Percentiles rank a stretch among this genome's conserved stretches.
These are phyloP conservation scores for Lasioglossum vierecki DNA, from an alignment of 2,888 invertebrate genomes.

Conservation along the genomic window DNA sequence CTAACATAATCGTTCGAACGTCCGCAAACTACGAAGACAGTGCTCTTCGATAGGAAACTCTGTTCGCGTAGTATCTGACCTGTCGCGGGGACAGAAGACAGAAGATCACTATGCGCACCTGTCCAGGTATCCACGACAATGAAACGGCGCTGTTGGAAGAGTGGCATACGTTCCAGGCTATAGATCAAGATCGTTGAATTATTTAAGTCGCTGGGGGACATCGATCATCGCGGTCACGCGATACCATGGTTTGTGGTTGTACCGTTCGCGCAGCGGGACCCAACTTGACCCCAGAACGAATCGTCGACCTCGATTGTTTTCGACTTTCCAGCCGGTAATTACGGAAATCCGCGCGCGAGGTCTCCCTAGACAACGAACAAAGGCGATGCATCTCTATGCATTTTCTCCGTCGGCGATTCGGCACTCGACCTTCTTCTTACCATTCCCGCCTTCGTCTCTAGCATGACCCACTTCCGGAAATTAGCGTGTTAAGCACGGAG, in stretches of 20 bases:
- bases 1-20: not conserved
- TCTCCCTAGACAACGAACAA: not conserved
- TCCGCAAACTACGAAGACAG: not conserved
- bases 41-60: not conserved
- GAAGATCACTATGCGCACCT: slow-evolving; percentile 12
- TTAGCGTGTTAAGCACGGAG: slow-evolving; percentile 52
- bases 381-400: slow-evolving; percentile 21
- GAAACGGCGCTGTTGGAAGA: slow-evolving; percentile 48
- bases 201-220: slow-evolving; percentile 75
- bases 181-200: slow-evolving; percentile 77
- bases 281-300: slow-evolving; percentile 62
- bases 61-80: not conserved
- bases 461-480: slow-evolving; percentile 40
- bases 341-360: slow-evolving; percentile 19
- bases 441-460: not conserved
- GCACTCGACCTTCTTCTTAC: slow-evolving; percentile 39
- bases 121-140: slow-evolving; percentile 17
- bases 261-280: slow-evolving; percentile 7
- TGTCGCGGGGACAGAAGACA: not conserved
- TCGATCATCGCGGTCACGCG: slow-evolving; percentile 79
- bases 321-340: slow-evolving; percentile 40
- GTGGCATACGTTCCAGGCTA: slow-evolving; percentile 46
- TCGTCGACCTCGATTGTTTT: slow-evolving; percentile 70
- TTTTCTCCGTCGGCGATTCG: slow-evolving; percentile 33
- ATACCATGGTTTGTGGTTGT: slow-evolving; percentile 60